Conservation (phyloP, 2,888 invertebrate species). For the Drosophila phalerata region DNA sequence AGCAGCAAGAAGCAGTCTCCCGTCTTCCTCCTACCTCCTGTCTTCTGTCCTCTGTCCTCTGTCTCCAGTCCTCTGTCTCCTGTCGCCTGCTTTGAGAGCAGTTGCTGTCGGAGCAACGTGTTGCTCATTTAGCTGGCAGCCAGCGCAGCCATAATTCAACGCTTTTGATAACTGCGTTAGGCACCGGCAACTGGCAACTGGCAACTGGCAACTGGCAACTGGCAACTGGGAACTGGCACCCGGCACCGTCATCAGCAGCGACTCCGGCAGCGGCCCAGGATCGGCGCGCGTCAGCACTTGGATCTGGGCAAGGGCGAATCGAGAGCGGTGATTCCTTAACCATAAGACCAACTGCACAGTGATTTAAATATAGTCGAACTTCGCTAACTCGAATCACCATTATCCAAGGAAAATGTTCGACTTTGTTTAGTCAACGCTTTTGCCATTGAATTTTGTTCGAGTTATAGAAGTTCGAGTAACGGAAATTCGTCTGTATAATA, state of each 20-base stretch:
- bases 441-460: too few relatives aligned
- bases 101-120: conserved; percentile 52
- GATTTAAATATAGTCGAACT: too few relatives aligned
- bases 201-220: conserved; percentile 15
- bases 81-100: conserved; percentile 17
- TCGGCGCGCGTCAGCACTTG: conserved; percentile 76
- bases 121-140: conserved; percentile 77
- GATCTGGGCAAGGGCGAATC: conserved; percentile 50
- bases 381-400: too few relatives aligned
- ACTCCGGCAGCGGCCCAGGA: conserved; percentile 50
- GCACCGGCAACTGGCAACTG: conserved; percentile 40
- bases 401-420: too few relatives aligned
- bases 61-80: conserved; percentile 2
- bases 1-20: conserved; percentile 33
- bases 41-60: background rate
- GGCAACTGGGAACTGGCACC: conserved; percentile 3
- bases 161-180: conserved; percentile 81
- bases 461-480: too few relatives aligned
- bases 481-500: too few relatives aligned
- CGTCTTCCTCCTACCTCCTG: background rate
- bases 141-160: conserved; percentile 82
- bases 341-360: conserved; percentile 36
- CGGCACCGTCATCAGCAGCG: conserved; percentile 23
- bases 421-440: too few relatives aligned
- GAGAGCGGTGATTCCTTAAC: conserved; percentile 25